Evolutionary conservation across 2,888 invertebrate genomes (phyloP), one percentile per base, ranked within the genome.

Genomic region (Allolobophora icterica): DNA sequence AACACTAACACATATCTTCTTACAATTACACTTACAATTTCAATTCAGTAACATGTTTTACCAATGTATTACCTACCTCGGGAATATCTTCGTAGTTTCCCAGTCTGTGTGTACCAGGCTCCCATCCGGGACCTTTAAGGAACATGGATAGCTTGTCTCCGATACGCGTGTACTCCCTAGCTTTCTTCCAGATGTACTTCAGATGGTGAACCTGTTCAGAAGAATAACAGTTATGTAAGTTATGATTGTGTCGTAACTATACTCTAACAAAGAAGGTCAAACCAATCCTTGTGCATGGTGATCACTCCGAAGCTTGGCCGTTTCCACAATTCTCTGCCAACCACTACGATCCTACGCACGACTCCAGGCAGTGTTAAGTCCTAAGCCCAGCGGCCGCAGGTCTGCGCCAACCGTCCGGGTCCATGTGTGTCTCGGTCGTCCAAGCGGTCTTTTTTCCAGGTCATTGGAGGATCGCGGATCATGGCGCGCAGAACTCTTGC

Each of bases 41-140:
- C 71, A 71, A n/a, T 11, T n/a, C 71, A 30, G 71, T 71, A 11
- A n/a, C 5, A n/a, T n/a, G 71, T 71, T 71, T 71, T n/a, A 71
- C 71, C 71, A 71, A 71, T n/a, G 30, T 71, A 30, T n/a, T 30
- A 35, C 35, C 8, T 96, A 97, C 97, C 93, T 97, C 97, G 89
- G 97, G 95, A 95, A 97, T 97, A 93, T 97, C 96, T 90, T 96
- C 84, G 89, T 45, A 96, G 90, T 97, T 96, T n/a, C 98, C 98
- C 0, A 97, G 96, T 93, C 97, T 91, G 96, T 0, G 96, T 83
- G 96, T 96, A 0, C 97, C 97, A 0, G 98, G 97, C 93, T 96
- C 96, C 98, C 98, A 98, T 93, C 89, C 96, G 95, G 94, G 97
- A 96, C 94, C 96, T 97, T 91, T 96, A 95, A 0, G 97, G 52